A percentile compares a stretch with the other conserved stretches of the same genome.
Evolutionary conservation across 92 coral and sea anemone genomes (phyloP).

Genomic region (Siderastrea radians): DNA sequence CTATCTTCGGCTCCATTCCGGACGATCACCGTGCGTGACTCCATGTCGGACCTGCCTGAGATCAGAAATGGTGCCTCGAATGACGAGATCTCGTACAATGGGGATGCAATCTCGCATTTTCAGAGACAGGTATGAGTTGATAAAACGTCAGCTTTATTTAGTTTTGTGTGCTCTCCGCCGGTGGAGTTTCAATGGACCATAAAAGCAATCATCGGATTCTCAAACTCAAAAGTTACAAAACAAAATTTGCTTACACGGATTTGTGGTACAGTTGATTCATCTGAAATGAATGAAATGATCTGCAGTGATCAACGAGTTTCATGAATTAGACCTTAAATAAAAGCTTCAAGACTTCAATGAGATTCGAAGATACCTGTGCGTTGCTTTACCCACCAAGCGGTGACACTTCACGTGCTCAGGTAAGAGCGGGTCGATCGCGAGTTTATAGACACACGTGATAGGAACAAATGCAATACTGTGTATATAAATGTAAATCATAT

Average conservation of each 20-base stretch:
- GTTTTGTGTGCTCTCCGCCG: not conserved
- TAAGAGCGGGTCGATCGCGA: no score
- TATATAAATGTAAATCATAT: no score
- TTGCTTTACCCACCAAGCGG: no score
- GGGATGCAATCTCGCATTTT: slow-evolving; percentile 94
- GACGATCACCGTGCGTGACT: slow-evolving; percentile 96
- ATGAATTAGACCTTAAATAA: no score
- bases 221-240: not conserved
- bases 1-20: slow-evolving; percentile 94
- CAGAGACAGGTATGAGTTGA: slow-evolving; percentile 82
- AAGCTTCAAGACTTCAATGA: no score
- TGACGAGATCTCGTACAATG: slow-evolving; percentile 81
- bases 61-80: slow-evolving; percentile 85
- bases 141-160: not conserved
- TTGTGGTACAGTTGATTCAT: not conserved
- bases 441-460: no score
- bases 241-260: not conserved
- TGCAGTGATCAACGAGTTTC: no score
- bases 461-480: no score
- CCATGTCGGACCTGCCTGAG: slow-evolving; percentile 99
- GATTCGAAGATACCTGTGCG: no score
- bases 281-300: not conserved
- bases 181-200: not conserved
- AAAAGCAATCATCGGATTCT: not conserved
- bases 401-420: no score